These are phyloP conservation scores for Drosophila mercatorum DNA, from an alignment of 2,888 invertebrate genomes.

Conservation along the genomic window DNA sequence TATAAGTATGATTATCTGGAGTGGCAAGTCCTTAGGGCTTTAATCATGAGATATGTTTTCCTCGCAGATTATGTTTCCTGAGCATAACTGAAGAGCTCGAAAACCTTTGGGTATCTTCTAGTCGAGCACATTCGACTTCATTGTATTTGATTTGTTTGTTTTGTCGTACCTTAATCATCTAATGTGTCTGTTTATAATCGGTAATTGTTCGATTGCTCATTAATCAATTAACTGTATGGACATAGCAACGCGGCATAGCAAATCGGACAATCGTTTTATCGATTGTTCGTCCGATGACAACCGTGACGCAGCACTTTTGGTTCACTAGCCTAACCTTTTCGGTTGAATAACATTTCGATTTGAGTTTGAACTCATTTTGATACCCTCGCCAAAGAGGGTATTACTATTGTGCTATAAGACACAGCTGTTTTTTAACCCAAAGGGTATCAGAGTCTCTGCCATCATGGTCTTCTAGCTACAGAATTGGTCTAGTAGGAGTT, in stretches of 20 bases:
- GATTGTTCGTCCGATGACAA: conserved; percentile 20
- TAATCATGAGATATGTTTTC: too few species aligned
- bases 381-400: neutral
- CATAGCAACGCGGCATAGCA: neutral
- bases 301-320: conserved; percentile 19
- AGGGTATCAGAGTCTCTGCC: neutral
- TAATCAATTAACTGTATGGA: conserved; percentile 12
- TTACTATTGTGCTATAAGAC: neutral
- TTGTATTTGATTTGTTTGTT: neutral
- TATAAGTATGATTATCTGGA: too few species aligned
- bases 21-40: too few species aligned
- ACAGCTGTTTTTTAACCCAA: neutral
- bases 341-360: conserved; percentile 66
- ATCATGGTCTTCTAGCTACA: neutral
- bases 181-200: conserved; percentile 1
- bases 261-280: conserved; percentile 32
- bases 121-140: neutral
- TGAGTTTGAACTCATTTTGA: conserved; percentile 8
- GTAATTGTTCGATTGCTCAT: conserved; percentile 14
- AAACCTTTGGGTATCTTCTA: neutral
- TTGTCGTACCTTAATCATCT: neutral
- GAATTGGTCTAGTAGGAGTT: neutral
- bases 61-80: neutral
- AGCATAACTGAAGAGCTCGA: neutral
- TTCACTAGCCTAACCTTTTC: conserved; percentile 21